These are phyloP conservation scores for Phycodurus eques DNA, from an alignment of 2,113 vertebrate genomes.

Conservation along the genomic window DNA sequence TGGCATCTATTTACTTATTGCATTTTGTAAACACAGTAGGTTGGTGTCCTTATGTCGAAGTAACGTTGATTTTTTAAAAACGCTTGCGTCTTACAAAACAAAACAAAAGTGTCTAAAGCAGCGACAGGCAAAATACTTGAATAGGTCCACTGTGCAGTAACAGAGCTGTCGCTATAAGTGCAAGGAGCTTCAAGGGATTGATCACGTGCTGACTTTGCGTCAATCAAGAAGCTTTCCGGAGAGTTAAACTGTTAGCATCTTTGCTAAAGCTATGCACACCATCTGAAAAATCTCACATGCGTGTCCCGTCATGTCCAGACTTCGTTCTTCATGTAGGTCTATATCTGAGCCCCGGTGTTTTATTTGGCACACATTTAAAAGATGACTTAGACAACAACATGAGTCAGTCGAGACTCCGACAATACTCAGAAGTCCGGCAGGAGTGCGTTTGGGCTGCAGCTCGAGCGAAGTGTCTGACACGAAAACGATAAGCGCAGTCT, in stretches of 20 bases:
- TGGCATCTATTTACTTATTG: not conserved
- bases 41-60: not conserved
- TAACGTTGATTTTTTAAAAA: not conserved
- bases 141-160: not conserved
- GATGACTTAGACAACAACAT: conserved; percentile 12
- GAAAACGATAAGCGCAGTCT: conserved; percentile 12
- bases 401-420: not conserved
- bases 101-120: not conserved
- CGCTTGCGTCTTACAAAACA: not conserved
- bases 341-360: not conserved
- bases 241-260: not conserved
- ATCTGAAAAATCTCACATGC: conserved; percentile 34
- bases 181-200: not conserved
- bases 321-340: conserved; percentile 10
- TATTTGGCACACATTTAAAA: conserved; percentile 20
- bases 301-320: conserved; percentile 38
- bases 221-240: not conserved
- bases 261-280: conserved; percentile 21
- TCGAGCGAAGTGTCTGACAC: not conserved
- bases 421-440: not conserved
- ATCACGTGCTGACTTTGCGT: not conserved
- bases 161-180: not conserved
- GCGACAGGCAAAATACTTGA: not conserved
- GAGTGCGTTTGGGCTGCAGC: conserved; percentile 16
- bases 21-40: too few relatives aligned